Conservation (phyloP, 2,888 invertebrate species). For the Tridacna crocea region DNA sequence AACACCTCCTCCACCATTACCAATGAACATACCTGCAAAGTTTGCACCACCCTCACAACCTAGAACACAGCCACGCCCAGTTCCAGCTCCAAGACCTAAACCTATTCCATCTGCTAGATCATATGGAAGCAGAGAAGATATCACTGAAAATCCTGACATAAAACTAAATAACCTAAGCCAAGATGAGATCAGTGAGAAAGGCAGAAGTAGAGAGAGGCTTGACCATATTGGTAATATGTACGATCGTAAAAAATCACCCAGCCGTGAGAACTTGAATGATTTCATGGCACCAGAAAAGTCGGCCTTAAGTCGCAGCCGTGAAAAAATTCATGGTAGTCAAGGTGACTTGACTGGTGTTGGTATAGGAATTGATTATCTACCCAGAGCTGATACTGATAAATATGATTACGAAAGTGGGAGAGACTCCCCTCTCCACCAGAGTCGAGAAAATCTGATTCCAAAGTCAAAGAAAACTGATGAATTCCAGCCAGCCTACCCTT, state of each 20-base stretch:
- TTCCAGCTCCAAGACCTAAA: conserved; percentile 66
- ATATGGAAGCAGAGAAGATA: conserved; percentile 55
- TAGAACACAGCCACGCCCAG: conserved; percentile 39
- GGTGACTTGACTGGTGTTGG: conserved; percentile 37
- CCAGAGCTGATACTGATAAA: conserved; percentile 31
- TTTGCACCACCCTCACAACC: conserved; percentile 40
- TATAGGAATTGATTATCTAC: conserved; percentile 48
- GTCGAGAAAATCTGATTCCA: conserved; percentile 57
- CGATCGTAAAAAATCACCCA: conserved; percentile 51
- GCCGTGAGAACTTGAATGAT: conserved; percentile 53
- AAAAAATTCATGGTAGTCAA: conserved; percentile 35
- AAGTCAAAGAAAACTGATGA: conserved; percentile 36
- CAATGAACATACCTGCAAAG: conserved; percentile 59
- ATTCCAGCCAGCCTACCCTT: conserved; percentile 27
- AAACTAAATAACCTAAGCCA: conserved; percentile 59
- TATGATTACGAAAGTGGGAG: conserved; percentile 39
- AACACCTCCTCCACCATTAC: conserved; percentile 64
- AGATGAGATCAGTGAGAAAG: conserved; percentile 50
- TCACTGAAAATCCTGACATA: conserved; percentile 31
- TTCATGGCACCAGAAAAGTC: conserved; percentile 33
- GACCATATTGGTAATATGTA: conserved; percentile 53
- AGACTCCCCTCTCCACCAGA: conserved; percentile 56
- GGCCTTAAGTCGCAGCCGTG: conserved; percentile 28
- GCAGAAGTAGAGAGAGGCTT: conserved; percentile 62
- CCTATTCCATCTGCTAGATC: conserved; percentile 53